Evolutionary conservation across 2,888 invertebrate species (phyloP), one percentile per base, ranked within the genome.

Genomic region (Amaurobius ferox): DNA sequence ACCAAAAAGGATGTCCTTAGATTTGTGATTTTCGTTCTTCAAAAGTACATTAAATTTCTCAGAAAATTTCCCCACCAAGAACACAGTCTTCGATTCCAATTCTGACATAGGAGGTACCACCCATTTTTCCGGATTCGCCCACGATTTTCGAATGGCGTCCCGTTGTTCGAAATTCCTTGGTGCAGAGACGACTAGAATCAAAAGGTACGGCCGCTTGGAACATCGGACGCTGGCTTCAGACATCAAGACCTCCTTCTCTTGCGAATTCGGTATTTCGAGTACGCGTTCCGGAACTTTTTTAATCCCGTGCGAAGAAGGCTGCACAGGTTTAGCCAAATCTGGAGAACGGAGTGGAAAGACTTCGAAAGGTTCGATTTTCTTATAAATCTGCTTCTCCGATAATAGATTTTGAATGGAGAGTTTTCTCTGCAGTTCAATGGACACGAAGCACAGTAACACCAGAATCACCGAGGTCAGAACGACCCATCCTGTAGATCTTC

Each of bases 151-250:
- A 13, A 87, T 87, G 32, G 68, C 72, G 23, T 66, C 39, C 19
- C 87, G 64, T 16, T 44, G 55, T 29, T 81, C 72, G 29, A 87
- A 81, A 39, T 81, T 76, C 32, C 73, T 68, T 26, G 87, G 87
- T 29, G 80, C 61, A 9, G 87, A 81, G 23, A 68, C 68, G 61
- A 81, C 87, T 28, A 87, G 39, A 2, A 80, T 19, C 16, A 87
- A 23, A 7, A 87, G 62, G 39, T 72, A 81, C 2, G 68, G 30
- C 9, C 28, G 29, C 11, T 3, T 40, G 11, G n/a, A 19, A 29
- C 87, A 87, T 7, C 32, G 29, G 0, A 78, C 66, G 5, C 64
- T 32, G 5, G 68, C 67, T 0, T 30, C 39, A 35, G 79, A 39
- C 28, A 79, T 23, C 11, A 48, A 61, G 2, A 71, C 67, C 11